These are phyloP conservation scores for Scaptomyza flava DNA, from an alignment of 2,888 invertebrate genomes.

Conservation along the genomic window DNA sequence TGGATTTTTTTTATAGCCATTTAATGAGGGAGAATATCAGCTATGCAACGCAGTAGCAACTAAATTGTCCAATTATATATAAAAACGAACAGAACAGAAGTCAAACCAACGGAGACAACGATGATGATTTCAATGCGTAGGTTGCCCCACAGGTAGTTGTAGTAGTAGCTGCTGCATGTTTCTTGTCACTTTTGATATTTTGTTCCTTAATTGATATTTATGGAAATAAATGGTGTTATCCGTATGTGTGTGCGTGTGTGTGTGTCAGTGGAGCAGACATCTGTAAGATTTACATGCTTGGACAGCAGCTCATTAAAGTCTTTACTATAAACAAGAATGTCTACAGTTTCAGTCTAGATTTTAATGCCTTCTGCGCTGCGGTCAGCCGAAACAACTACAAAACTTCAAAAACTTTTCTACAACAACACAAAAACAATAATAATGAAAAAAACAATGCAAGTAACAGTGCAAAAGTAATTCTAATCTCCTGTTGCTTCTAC, in stretches of 20 bases:
- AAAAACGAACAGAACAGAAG: background rate
- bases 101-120: constrained; percentile 17
- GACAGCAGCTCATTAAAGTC: constrained; percentile 47
- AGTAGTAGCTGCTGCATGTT: constrained; percentile 41
- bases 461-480: constrained; percentile 44
- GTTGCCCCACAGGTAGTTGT: constrained; percentile 55
- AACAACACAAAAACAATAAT: constrained; percentile 1
- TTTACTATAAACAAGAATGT: constrained; percentile 5
- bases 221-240: constrained; percentile 60
- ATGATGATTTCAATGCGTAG: constrained; percentile 48
- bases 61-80: constrained; percentile 71
- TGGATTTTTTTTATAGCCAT: constrained; percentile 29
- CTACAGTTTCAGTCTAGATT: constrained; percentile 15
- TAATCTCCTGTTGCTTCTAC: constrained; percentile 41
- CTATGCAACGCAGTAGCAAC: constrained; percentile 38
- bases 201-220: constrained; percentile 72
- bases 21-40: constrained; percentile 46
- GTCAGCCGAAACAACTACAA: constrained; percentile 21
- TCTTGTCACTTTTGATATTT: constrained; percentile 68
- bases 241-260: background rate
- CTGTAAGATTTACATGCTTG: constrained; percentile 60
- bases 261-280: constrained; percentile 60
- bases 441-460: constrained; percentile 19
- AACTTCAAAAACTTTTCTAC: constrained; percentile 35
- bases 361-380: constrained; percentile 10